Base-by-base conservation (phyloP, 2,113 vertebrate genomes). In the Platysteira castanea region DNA sequence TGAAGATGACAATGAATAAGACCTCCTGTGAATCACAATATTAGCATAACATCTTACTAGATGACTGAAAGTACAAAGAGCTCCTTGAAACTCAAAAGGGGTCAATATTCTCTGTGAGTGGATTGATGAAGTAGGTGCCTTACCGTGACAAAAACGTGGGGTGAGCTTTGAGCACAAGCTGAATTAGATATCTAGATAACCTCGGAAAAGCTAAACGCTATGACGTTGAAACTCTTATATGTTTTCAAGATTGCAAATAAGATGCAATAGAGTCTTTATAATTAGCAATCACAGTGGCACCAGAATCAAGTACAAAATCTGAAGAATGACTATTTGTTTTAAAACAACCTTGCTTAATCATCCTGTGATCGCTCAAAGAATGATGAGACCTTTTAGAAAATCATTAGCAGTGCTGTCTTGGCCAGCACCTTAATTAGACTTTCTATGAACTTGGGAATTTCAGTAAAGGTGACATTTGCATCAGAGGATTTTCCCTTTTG, bases 361-460 rank as follows among this genome's bases (percentile, higher is more conserved):
- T 92, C 85, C 47, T 50, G 23, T 88, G 79, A 90, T 93, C 7
- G 0, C 52, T 90, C 39, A 78, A 81, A 96, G 90, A 96, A 86
- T 89, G 85, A 95, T 95, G 95, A 96, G 95, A 97, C 93, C 79
- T 96, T 96, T 96, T 88, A 95, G 80, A 94, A 97, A 94, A 96
- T 94, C 92, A 95, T 93, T 96, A 96, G 64, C 56, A 60, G n/a
- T 59, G 60, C 27, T 84, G 56, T 47, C 85, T 92, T 84, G 95
- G 93, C 71, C 95, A 88, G 71, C 68, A 86, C 78, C 71, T 68
- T 97, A 94, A 96, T 95, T 94, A 96, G 92, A 90, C 90, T 88
- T 77, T 74, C 50, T 64, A 30, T 92, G 95, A 95, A 96, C 82
- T 78, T 95, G 85, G 95, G 87, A 86, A 95, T 97, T 97, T 94